These are phyloP conservation scores for Diarsia rubi DNA, from an alignment of 2,888 invertebrate species.

Conservation along the genomic window DNA sequence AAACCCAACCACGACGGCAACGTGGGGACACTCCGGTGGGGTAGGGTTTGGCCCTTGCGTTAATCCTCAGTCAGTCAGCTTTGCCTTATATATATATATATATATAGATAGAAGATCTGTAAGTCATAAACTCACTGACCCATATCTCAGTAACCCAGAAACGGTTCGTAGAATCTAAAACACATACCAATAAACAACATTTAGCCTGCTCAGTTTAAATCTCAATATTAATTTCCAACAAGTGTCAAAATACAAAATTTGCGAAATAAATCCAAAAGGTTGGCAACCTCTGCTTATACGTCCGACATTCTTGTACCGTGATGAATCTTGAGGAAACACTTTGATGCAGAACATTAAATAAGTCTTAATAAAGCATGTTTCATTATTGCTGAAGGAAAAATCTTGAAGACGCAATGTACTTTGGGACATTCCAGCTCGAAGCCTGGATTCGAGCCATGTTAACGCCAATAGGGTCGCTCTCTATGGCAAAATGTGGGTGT, in stretches of 20 bases:
- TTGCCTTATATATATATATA: no score
- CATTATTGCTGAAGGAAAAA: not conserved
- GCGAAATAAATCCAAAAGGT: slow-evolving; percentile 41
- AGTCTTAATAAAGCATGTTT: slow-evolving; percentile 22
- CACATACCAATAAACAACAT: slow-evolving; percentile 41
- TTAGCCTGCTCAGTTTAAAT: slow-evolving; percentile 22
- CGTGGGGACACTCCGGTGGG: no score
- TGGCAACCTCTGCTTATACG: slow-evolving; percentile 44
- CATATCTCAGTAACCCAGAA: slow-evolving; percentile 19
- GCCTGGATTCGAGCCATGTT: not conserved
- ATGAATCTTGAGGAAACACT: slow-evolving; percentile 39
- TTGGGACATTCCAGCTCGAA: not conserved
- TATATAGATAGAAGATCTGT: not conserved
- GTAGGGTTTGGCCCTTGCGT: no score
- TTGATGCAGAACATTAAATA: slow-evolving; percentile 11
- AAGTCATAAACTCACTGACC: not conserved
- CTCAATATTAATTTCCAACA: slow-evolving; percentile 21
- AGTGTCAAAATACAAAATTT: slow-evolving; percentile 45
- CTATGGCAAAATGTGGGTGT: not conserved
- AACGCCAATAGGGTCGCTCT: not conserved
- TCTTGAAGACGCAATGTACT: not conserved
- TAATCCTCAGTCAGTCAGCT: no score
- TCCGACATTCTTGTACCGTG: slow-evolving; percentile 29
- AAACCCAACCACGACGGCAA: no score
- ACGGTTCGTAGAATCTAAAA: slow-evolving; percentile 20